phyloP scores from a whole-genome alignment of 2,113 vertebrate genomes.

The Tringa solitaria region DNA sequence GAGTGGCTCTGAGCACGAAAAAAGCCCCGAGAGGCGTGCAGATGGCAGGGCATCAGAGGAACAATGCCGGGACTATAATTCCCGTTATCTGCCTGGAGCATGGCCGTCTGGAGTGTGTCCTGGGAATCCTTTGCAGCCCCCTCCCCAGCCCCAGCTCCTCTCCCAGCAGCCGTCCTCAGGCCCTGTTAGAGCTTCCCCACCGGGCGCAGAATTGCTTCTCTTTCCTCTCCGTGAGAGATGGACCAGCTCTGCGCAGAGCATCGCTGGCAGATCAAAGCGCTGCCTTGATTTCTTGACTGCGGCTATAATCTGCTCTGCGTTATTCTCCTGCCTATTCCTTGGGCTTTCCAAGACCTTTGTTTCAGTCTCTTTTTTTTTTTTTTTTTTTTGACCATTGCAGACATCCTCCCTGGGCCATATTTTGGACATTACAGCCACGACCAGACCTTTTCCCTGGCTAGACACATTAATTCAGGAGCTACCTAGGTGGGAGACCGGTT shows the following conservation, averaged over 20 bases:
- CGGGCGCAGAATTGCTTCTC: not conserved
- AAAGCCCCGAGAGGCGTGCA: not conserved
- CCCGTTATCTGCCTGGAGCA: conserved; percentile 45
- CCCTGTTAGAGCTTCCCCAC: not conserved
- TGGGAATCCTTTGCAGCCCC: not conserved
- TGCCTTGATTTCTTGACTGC: not conserved
- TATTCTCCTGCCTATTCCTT: not conserved
- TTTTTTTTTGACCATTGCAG: not conserved
- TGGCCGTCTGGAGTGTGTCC: not conserved
- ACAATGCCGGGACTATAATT: conserved; percentile 25
- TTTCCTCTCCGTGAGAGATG: not conserved
- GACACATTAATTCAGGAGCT: not conserved
- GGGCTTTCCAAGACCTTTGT: not conserved
- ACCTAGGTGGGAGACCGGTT: not conserved
- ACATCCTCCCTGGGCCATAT: not conserved
- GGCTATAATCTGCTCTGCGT: not conserved
- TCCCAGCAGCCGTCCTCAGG: not conserved
- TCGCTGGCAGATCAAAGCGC: not conserved
- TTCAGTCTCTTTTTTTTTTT: not conserved
- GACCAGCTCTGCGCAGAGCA: not conserved
- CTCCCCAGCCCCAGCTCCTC: not conserved
- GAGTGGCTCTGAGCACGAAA: not conserved
- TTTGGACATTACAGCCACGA: not conserved
- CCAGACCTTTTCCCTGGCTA: not conserved
- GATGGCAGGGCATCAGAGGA: conserved; percentile 38